phyloP scores from a whole-genome alignment of 2,797 vertebrate genomes.

The Melanogrammus aeglefinus region DNA sequence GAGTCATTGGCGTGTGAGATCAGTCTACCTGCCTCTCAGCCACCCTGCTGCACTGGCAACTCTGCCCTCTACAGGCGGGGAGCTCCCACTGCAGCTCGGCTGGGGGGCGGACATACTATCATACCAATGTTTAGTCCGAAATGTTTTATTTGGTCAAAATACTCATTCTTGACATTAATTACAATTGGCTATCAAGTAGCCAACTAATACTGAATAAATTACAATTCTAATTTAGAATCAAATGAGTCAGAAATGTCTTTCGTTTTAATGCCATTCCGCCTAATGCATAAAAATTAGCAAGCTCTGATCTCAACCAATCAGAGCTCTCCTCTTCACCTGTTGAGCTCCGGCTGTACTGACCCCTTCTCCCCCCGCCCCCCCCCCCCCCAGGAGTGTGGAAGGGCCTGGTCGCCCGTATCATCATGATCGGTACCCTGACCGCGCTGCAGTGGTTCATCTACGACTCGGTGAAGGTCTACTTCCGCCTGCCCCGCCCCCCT shows the following conservation, averaged over 20 bases:
- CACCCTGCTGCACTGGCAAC: constrained; percentile 75
- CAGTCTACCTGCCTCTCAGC: constrained; percentile 84
- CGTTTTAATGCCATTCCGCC: no score
- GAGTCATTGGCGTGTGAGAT: constrained; percentile 95
- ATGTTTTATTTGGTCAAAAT: no score
- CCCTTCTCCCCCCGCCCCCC: no score
- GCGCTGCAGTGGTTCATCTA: constrained; percentile 98
- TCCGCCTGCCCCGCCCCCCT: constrained; percentile 91
- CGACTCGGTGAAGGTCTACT: constrained; percentile 94
- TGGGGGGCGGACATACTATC: constrained; percentile 75
- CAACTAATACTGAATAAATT: no score
- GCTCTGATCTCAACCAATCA: no score
- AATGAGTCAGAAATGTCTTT: no score
- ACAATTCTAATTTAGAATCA: no score
- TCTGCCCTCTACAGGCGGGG: constrained; percentile 56
- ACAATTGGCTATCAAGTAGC: no score
- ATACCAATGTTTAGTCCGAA: neutral
- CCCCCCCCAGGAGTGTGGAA: constrained; percentile 87
- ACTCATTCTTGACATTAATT: no score
- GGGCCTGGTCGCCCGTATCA: constrained; percentile 92
- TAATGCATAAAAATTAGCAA: no score
- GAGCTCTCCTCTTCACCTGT: no score
- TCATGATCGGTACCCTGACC: constrained; percentile 95
- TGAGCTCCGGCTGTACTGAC: no score
- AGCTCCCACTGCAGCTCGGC: constrained; percentile 72